Evolutionary conservation across 2,113 vertebrate genomes (phyloP), one percentile per base, ranked within the genome.

Genomic region (Piaya cayana): DNA sequence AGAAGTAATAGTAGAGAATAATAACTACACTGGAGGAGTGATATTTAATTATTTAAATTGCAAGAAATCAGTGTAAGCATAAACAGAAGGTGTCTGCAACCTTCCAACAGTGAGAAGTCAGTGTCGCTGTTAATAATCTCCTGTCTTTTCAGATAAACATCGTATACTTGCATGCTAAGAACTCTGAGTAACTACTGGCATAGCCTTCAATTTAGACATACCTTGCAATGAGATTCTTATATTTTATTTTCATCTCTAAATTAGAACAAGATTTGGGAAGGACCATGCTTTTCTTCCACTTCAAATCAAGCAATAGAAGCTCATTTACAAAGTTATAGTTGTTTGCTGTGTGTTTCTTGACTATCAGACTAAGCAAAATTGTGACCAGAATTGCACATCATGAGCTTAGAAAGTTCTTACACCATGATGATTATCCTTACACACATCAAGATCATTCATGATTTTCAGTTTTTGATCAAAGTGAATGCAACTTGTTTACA

Each of bases 401-500:
- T 9, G 45, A 91, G 67, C 68, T 82, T 25, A 22, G 69, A 42
- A 87, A 62, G 23, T 55, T 37, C 20, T 62, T 53, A 2, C 19
- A 22, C 5, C 34, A 1, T 22, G 13, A 43, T 0, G 1, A n/a
- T n/a, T n/a, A n/a, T n/a, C n/a, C n/a, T n/a, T n/a, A n/a, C n/a
- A n/a, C n/a, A n/a, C 77, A 79, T 15, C 32, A 36, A 62, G n/a
- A 78, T 55, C 18, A 49, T 82, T 71, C 6, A 4, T 23, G 14
- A 15, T 60, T 82, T 93, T 68, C 82, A 71, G 83, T 83, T 94
- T 86, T 58, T 37, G 30, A 86, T 74, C 16, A 21, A 39, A 81
- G 53, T 64, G 36, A 90, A 70, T 69, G 36, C 52, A 81, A 65
- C 6, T 62, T 75, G 27, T 88, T 95, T 96, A 82, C 32, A n/a